Evolutionary conservation across 2,888 invertebrate genomes (phyloP).

Genomic region (Drosophila melanosoma): DNA sequence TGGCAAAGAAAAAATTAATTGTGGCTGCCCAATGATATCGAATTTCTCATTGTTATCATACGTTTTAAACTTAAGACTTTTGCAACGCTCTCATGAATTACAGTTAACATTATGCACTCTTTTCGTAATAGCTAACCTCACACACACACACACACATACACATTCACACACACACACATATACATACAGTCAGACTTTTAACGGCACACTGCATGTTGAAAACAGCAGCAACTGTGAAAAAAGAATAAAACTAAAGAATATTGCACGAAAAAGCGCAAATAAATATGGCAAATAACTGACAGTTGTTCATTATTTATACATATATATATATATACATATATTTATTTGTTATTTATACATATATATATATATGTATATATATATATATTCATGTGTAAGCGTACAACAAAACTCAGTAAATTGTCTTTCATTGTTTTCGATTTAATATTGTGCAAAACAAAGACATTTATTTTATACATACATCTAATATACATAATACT

Average conservation of each 20-base stretch:
- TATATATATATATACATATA: neutral
- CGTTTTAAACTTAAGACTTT: constrained; percentile 5
- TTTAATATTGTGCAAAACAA: constrained; percentile 38
- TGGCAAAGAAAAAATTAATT: constrained; percentile 1
- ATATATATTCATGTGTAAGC: constrained; percentile 6
- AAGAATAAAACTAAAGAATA: constrained; percentile 6
- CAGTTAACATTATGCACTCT: neutral
- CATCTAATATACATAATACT: constrained; percentile 20
- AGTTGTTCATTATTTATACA: constrained; percentile 1
- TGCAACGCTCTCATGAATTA: constrained; percentile 13
- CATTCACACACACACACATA: constrained; percentile 1
- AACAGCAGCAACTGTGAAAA: constrained; percentile 3
- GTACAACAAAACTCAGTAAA: constrained; percentile 7
- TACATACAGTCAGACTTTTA: constrained; percentile 25
- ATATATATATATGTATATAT: neutral
- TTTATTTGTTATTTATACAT: neutral
- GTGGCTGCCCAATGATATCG: constrained; percentile 16
- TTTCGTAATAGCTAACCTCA: neutral
- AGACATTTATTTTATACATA: constrained; percentile 67
- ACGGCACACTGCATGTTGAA: neutral
- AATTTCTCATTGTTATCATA: constrained; percentile 22
- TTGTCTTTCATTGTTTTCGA: constrained; percentile 2
- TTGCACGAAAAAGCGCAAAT: constrained; percentile 29
- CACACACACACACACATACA: neutral
- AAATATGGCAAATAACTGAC: constrained; percentile 1